Base-by-base conservation (phyloP, 2,797 vertebrate genomes). In the Chrosomus eos region DNA sequence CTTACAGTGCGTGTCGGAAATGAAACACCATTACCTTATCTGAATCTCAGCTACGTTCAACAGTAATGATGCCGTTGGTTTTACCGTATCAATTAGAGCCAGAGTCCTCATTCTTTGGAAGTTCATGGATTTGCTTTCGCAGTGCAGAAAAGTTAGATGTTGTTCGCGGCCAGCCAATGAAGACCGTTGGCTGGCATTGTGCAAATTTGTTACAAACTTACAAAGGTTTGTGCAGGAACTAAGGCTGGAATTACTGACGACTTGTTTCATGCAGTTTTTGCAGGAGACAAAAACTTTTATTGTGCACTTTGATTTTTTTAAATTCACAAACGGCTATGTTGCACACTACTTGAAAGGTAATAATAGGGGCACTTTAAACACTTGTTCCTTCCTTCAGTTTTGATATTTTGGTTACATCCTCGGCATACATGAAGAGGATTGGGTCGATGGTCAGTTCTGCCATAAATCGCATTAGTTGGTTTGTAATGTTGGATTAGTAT, bases 401-500 rank as follows among this genome's bases (percentile, higher is more conserved):
- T 0, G 4, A 71, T n/a, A 45, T 81, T 70, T 55, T 58, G 33
- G n/a, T 71, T 71, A 45, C 77, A 48, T 62, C 68, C 53, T n/a
- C 40, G 26, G 51, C 38, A 43, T n/a, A 73, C 53, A 73, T 60
- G 38, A 48, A 62, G n/a, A 82, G 80, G 53, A 73, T 62, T 43
- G 70, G 26, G 19, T 38, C 16, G 18, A 43, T 31, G 68, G 70
- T 62, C 67, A 82, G 53, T 82, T 73, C 51, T 72, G 53, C 31
- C 13, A 58, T 78, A 36, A 70, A 72, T 85, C 83, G 13, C 40
- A 72, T 84, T 78, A 80, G 28, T 48, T 84, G 67, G 40, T 68
- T 84, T 84, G 51, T 85, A 67, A 38, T 71, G 60, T 31, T 51
- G 23, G 75, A 86, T 89, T 85, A 70, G 80, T 72, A 87, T 92